A percentile compares a stretch with the other conserved stretches of the same genome.
Evolutionary conservation across 2,113 vertebrate genomes (phyloP).

Genomic region (Vulpes ferrilata): DNA sequence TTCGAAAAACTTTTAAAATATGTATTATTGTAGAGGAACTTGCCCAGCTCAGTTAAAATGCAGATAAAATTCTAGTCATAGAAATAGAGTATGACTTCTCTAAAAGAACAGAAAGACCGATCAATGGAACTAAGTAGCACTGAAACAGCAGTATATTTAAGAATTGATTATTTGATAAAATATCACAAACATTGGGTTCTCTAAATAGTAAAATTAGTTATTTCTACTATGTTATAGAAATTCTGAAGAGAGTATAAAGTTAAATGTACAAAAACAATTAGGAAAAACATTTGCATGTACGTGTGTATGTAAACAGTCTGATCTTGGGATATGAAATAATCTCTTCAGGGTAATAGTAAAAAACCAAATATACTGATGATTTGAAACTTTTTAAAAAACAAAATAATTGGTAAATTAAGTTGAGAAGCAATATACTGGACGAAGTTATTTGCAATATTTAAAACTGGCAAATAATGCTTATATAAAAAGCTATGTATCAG

Average conservation of each 20-base stretch:
- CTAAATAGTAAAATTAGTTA: background rate
- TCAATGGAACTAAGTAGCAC: background rate
- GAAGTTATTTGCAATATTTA: background rate
- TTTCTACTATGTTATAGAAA: background rate
- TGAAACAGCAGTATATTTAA: background rate
- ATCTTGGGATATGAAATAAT: background rate
- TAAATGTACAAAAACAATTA: background rate
- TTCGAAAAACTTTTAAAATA: slow-evolving; percentile 13
- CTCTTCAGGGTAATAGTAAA: background rate
- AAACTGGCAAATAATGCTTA: background rate
- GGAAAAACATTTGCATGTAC: background rate
- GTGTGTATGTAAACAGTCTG: background rate
- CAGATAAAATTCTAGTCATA: background rate
- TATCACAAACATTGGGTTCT: background rate
- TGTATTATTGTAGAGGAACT: background rate
- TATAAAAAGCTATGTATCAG: background rate
- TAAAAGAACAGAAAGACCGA: slow-evolving; percentile 5
- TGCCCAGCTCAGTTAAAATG: background rate
- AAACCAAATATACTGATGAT: background rate
- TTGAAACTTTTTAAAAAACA: slow-evolving; percentile 40
- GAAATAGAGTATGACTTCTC: background rate
- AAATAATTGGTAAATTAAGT: background rate
- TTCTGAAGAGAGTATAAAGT: background rate
- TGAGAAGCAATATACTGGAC: background rate
- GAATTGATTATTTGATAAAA: slow-evolving; percentile 15